These are phyloP conservation scores for Rhagologus leucostigma DNA, from an alignment of 2,113 vertebrate species.

Conservation along the genomic window DNA sequence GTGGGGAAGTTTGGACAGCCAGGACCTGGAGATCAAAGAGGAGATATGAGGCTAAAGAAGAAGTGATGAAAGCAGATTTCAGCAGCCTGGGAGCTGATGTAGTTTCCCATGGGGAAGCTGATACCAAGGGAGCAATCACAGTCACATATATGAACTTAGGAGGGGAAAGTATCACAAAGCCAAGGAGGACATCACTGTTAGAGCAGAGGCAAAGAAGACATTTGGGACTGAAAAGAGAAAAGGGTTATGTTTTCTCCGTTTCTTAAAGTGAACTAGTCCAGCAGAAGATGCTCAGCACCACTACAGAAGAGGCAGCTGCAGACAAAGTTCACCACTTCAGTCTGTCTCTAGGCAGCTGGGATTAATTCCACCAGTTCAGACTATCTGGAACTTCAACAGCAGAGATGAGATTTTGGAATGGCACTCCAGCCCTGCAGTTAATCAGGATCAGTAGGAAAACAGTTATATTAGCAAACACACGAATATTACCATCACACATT, in stretches of 20 bases:
- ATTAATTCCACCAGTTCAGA: constrained; percentile 11
- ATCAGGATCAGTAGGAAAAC: not conserved
- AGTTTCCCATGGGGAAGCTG: not conserved
- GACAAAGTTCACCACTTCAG: not conserved
- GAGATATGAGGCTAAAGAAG: not conserved
- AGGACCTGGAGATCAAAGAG: not conserved
- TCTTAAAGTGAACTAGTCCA: not conserved
- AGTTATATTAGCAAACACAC: not conserved
- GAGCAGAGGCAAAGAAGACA: not conserved
- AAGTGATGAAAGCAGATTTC: not conserved
- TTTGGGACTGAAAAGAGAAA: not conserved
- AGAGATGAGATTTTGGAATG: not conserved
- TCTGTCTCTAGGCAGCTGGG: not conserved
- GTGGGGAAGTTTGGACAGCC: not conserved
- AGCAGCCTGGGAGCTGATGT: not conserved
- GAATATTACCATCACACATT: not conserved
- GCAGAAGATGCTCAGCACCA: not conserved
- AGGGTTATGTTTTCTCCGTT: not conserved
- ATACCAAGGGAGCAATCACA: not conserved
- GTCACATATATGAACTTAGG: not conserved
- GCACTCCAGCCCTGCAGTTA: not conserved
- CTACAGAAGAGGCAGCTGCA: not conserved
- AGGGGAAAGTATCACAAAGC: not conserved
- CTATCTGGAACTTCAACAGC: not conserved
- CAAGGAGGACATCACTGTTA: not conserved